A percentile compares a stretch with the other conserved stretches of the same genome.
Conservation (phyloP, 2,113 vertebrate genomes). For the Psilopsiagon aymara region DNA sequence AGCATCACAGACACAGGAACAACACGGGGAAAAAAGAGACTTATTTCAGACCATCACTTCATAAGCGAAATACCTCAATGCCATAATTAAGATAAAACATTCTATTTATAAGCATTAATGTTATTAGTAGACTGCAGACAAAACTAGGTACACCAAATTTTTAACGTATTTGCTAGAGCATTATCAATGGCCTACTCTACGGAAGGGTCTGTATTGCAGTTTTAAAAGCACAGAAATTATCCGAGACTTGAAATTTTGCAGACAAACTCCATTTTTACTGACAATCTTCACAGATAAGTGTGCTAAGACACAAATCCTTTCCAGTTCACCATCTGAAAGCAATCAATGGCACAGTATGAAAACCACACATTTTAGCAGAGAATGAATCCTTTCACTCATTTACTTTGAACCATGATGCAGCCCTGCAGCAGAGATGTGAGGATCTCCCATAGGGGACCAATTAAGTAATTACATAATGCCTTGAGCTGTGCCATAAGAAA, state of each 20-base stretch:
- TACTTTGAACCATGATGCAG: not conserved
- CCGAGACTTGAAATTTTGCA: not conserved
- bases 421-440: not conserved
- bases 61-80: not conserved
- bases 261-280: not conserved
- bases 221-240: not conserved
- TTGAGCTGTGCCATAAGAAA: not conserved
- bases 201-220: not conserved
- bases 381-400: not conserved
- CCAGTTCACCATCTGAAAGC: not conserved
- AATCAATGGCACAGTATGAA: not conserved
- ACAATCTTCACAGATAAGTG: rapidly evolving
- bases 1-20: not conserved
- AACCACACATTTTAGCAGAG: not conserved
- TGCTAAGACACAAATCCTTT: not conserved
- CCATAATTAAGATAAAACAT: not conserved
- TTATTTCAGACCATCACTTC: not conserved
- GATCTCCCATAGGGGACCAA: not conserved
- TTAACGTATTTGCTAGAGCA: not conserved
- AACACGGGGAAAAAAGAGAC: not conserved
- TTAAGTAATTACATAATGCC: not conserved
- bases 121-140: not conserved
- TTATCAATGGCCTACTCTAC: not conserved
- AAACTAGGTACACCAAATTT: not conserved
- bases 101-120: not conserved